Base-by-base conservation (phyloP, 2,113 vertebrate genomes). In the Isichthys henryi region DNA sequence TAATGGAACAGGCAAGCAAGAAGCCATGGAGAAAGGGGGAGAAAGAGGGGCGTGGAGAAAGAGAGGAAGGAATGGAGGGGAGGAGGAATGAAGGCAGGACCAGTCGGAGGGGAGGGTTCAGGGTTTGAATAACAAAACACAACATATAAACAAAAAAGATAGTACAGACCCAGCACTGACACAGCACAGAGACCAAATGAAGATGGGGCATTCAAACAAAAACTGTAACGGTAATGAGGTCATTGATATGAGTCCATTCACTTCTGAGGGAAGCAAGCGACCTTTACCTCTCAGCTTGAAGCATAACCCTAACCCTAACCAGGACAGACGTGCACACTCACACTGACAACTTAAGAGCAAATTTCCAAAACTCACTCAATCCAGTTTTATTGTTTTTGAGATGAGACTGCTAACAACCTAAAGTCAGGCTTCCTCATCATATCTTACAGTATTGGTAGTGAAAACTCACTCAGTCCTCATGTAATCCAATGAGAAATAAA, bases 271-370 rank as follows among this genome's bases (percentile, higher is more conserved):
- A 82, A 66, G 31, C 7, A 49, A 82, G 27, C 8, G 13, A 39
- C 83, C 66, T 50, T 87, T 56, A 56, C 86, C 74, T 53, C 84
- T 50, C 88, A 80, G 66, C 77, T 80, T 31, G 56, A 35, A 17
- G 35, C 48, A 45, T 31, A 89, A 31, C 70, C 58, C 45, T 45
- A 89, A 43, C 66, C 77, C 45, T 94, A 91, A 93, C 93, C 91
- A 93, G 90, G 92, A 93, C 94, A 94, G 92, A 93, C 93, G 94
- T 93, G 91, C 92, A 91, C 91, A 91, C 93, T 93, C 93, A 92
- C 94, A 92, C 31, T 19, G 31, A 31, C 11, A 70, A 27, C 62
- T 70, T 3, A 70, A 27, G 3, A 27, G 62, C 62, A 66, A 66
- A 70, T 70, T 31, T 70, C 27, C 27, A 31, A 70, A 70, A 70